phyloP scores from a whole-genome alignment of 2,888 invertebrate genomes.

The Cactoblastis cactorum region DNA sequence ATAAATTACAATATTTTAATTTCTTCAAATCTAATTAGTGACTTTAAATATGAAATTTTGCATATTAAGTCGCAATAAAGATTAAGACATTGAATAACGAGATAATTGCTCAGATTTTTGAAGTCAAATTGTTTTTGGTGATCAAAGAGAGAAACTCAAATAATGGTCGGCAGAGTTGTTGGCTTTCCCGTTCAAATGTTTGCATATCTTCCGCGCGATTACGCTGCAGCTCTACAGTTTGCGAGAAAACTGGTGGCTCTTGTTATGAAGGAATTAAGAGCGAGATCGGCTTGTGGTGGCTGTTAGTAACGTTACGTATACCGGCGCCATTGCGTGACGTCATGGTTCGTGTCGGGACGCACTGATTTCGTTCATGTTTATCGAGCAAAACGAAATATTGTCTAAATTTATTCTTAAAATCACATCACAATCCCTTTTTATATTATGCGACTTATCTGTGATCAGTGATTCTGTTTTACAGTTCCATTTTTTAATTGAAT shows the following conservation, averaged over 20 bases:
- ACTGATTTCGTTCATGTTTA: constrained; percentile 16
- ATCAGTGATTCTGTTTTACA: too few species aligned
- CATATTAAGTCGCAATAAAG: too few species aligned
- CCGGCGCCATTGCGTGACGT: constrained; percentile 26
- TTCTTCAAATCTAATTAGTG: too few species aligned
- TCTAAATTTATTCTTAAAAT: not conserved
- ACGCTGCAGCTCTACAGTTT: not conserved
- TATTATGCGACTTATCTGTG: too few species aligned
- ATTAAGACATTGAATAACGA: not conserved
- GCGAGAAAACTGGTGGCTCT: not conserved
- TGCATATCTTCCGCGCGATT: constrained; percentile 6
- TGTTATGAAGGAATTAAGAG: not conserved
- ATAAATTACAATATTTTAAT: too few species aligned
- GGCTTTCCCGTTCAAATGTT: constrained; percentile 7
- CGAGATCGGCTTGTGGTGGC: not conserved
- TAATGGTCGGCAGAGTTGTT: constrained; percentile 2
- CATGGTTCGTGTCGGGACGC: constrained; percentile 13
- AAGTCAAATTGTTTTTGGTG: not conserved
- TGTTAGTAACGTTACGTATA: not conserved
- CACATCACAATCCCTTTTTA: not conserved
- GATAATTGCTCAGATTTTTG: not conserved
- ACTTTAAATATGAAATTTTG: too few species aligned
- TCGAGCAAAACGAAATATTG: not conserved
- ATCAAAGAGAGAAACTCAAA: constrained; percentile 2
- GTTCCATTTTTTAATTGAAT: too few species aligned